Evolutionary conservation across 2,888 invertebrate genomes (phyloP).

Genomic region (Mongoloraphidia duomilia): DNA sequence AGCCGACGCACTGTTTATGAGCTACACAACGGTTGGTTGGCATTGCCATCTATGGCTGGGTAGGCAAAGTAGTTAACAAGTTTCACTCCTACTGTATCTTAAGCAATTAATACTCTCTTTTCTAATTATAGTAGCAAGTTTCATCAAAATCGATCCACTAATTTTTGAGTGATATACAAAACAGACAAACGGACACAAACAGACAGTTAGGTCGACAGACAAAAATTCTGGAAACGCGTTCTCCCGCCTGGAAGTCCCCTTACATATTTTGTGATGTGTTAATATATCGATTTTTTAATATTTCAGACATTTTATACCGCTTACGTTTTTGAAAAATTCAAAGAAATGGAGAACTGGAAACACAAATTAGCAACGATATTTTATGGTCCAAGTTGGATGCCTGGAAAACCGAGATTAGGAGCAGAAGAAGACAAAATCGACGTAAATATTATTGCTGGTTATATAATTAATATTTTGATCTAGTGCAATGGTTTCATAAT

Average conservation of each 20-base stretch:
- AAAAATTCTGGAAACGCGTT: neutral
- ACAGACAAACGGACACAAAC: neutral
- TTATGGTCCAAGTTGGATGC: slow-evolving; percentile 81
- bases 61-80: too few species aligned
- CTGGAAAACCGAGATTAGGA: slow-evolving; percentile 63
- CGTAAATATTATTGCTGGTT: slow-evolving; percentile 34
- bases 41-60: too few species aligned
- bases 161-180: neutral
- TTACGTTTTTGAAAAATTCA: slow-evolving; percentile 49
- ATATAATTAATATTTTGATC: too few species aligned
- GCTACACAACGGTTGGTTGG: too few species aligned
- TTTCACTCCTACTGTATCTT: too few species aligned
- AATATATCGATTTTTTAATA: neutral
- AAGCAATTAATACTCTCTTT: too few species aligned
- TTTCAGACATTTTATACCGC: slow-evolving; percentile 58
- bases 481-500: too few species aligned
- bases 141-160: neutral
- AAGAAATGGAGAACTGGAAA: slow-evolving; percentile 37
- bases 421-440: slow-evolving; percentile 61
- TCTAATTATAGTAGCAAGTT: neutral
- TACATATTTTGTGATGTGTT: neutral
- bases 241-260: neutral
- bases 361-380: slow-evolving; percentile 57
- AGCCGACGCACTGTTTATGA: too few species aligned
- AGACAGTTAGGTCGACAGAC: too few species aligned